Percentiles rank a stretch among this genome's conserved stretches.
phyloP scores from a whole-genome alignment of 1,140 invertebrate species.

The Saccostrea cuccullata region DNA sequence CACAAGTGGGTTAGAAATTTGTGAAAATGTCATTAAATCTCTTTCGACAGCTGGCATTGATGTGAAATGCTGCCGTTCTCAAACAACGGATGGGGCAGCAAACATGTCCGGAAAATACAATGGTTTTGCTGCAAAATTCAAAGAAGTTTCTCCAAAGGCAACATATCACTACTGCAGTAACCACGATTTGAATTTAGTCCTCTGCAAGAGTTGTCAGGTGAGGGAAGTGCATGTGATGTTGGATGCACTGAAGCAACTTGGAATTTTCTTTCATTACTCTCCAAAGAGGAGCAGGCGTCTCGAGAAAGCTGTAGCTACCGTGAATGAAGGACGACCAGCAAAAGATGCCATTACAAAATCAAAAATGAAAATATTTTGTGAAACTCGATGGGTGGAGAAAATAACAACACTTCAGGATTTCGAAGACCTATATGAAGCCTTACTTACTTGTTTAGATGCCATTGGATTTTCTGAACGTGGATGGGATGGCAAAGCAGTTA shows the following conservation, averaged over 20 bases:
- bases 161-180: constrained; percentile 35
- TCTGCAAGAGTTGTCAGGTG: constrained; percentile 44
- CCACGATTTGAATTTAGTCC: constrained; percentile 50
- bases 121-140: constrained; percentile 48
- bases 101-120: constrained; percentile 56
- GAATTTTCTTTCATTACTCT: constrained; percentile 50
- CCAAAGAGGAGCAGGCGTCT: not conserved
- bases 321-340: not conserved
- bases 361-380: constrained; percentile 44
- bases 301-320: constrained; percentile 27
- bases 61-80: constrained; percentile 42
- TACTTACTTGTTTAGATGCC: constrained; percentile 37
- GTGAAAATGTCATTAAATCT: too few species aligned
- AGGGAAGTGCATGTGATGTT: constrained; percentile 42
- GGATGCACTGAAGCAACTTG: constrained; percentile 25
- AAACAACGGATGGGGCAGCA: constrained; percentile 56
- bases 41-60: too few species aligned
- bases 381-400: constrained; percentile 42
- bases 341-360: not conserved
- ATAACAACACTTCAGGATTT: constrained; percentile 43
- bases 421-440: constrained; percentile 39
- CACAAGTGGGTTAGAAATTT: too few species aligned
- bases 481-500: constrained; percentile 42
- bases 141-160: constrained; percentile 6
- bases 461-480: not conserved